phyloP scores from a whole-genome alignment of 2,797 vertebrate species.

The Octomys mimax region DNA sequence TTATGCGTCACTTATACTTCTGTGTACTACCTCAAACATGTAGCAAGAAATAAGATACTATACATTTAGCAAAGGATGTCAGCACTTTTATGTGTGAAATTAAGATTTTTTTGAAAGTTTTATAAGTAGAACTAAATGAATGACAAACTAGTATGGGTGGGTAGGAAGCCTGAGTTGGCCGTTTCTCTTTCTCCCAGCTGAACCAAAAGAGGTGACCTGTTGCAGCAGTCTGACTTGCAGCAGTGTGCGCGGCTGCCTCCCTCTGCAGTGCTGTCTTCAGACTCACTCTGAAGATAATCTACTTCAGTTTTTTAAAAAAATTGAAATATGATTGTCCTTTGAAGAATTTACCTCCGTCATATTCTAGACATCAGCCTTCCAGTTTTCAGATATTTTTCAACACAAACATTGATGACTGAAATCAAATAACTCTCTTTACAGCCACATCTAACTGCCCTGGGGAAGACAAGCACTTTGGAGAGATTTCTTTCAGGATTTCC shows the following conservation, averaged over 20 bases:
- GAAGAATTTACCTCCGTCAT: background rate
- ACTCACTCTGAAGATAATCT: background rate
- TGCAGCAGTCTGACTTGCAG: background rate
- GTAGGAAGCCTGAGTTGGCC: slow-evolving; percentile 11
- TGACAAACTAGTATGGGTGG: background rate
- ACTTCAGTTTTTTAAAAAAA: background rate
- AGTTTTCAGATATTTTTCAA: slow-evolving; percentile 13
- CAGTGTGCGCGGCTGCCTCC: background rate
- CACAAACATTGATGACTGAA: background rate
- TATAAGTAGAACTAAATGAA: slow-evolving; percentile 16
- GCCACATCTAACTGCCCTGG: background rate
- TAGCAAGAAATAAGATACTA: background rate
- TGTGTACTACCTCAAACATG: background rate
- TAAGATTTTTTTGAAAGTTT: background rate
- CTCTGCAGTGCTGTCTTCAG: background rate
- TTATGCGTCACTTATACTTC: slow-evolving; percentile 23
- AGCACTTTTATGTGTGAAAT: background rate
- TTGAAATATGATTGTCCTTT: background rate
- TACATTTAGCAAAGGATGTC: background rate
- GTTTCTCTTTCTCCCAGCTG: background rate
- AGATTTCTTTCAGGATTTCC: background rate
- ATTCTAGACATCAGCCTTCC: slow-evolving; percentile 5
- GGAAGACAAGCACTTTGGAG: background rate
- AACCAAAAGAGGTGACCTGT: background rate
- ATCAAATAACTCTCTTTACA: background rate